A percentile compares a stretch with the other conserved stretches of the same genome.
Conservation (phyloP, 2,113 vertebrate genomes). For the Dolichallabes microphthalmus region DNA sequence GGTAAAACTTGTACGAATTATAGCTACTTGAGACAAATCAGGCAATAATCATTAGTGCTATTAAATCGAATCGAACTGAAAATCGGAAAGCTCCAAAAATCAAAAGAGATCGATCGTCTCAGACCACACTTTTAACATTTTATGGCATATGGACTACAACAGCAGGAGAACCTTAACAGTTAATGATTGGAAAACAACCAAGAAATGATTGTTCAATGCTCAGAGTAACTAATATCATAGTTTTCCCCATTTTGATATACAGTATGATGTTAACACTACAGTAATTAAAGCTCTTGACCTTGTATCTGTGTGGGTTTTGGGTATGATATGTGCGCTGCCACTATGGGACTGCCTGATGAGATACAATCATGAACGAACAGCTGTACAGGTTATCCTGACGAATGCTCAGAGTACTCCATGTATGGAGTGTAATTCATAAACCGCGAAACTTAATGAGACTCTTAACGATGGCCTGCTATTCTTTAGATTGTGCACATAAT, state of each 20-base stretch:
- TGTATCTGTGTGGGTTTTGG: not conserved
- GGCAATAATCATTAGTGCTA: no score
- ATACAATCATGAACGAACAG: not conserved
- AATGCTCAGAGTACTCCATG: not conserved
- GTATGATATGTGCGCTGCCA: not conserved
- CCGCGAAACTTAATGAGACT: not conserved
- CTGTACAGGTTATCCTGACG: not conserved
- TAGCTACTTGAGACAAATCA: no score
- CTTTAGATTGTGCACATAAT: not conserved
- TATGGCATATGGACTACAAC: not conserved
- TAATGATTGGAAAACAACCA: not conserved
- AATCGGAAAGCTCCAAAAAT: no score
- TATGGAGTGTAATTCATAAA: not conserved
- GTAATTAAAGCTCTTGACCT: not conserved
- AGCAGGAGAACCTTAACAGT: not conserved
- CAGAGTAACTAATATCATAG: not conserved
- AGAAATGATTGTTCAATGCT: not conserved
- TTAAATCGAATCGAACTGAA: no score
- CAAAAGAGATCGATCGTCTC: no score
- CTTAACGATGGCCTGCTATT: not conserved
- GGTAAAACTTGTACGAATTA: no score
- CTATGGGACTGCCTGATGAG: not conserved
- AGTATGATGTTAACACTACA: not conserved
- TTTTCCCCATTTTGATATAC: not conserved
- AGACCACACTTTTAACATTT: not conserved